Evolutionary conservation across 1,140 invertebrate species (phyloP), one percentile per base, ranked within the genome.

Genomic region (Steinernema feltiae): DNA sequence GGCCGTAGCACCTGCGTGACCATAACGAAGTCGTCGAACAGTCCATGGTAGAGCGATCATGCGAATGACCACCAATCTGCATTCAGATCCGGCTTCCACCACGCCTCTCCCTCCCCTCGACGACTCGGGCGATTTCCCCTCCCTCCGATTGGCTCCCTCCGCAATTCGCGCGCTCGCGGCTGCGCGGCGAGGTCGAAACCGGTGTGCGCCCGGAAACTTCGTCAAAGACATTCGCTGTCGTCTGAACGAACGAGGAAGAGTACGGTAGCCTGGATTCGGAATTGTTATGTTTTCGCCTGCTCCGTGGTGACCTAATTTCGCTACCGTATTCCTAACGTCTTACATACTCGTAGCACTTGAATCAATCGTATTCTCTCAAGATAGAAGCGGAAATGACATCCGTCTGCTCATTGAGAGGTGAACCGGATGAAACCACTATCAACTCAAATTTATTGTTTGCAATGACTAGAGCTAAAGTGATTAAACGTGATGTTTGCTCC

Each of bases 11-110:
- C 41, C 12, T 15, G 15, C 53, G 53, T 46, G 41, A 46, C 53
- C 53, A 63, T 63, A 63, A 63, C 53, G 53, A 63, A 63, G 53
- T 63, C 53, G 53, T 27, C 24, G 53, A 63, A 27, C 24, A 63
- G 53, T 63, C 53, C 53, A 63, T 63, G 53, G 53, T 15, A 63
- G 53, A 63, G 53, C 53, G 53, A 15, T 63, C 53, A 63, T 63
- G 53, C 53, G 53, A 63, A 63, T 63, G 53, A 63, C 53, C 53
- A 63, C 53, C 53, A 63, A 63, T 63, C 53, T 63, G 12, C 53
- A n/a, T 27, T 3, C 15, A 63, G 53, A 7, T 63, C 53, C 53
- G 41, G 41, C n/a, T 46, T 63, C 53, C 12, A 3, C 53, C 12
- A 3, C 53, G 53, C 53, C 24, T 21, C 53, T 3, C 24, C 53